A percentile compares a stretch with the other conserved stretches of the same genome.
Evolutionary conservation across 2,113 vertebrate genomes (phyloP).

Genomic region (Coracopsis vasa): DNA sequence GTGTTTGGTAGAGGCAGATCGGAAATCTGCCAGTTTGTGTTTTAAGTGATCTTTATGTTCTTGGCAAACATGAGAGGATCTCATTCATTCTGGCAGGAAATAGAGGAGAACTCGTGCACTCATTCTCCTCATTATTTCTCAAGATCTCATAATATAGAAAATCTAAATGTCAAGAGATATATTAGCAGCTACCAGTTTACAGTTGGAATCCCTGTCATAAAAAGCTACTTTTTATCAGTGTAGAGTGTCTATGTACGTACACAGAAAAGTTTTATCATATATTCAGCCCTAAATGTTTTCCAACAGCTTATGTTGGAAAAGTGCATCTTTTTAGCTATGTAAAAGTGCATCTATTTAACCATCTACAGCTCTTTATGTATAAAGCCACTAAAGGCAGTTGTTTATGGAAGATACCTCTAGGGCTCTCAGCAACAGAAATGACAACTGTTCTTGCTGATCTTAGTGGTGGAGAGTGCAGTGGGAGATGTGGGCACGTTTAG

Average conservation of each 20-base stretch:
- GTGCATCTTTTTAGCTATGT: background rate
- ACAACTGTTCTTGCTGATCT: background rate
- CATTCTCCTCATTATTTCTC: conserved; percentile 36
- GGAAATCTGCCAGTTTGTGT: conserved; percentile 70
- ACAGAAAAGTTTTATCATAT: conserved; percentile 25
- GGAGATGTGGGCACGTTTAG: background rate
- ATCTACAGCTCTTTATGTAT: background rate
- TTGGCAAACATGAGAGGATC: conserved; percentile 40
- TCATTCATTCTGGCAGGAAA: conserved; percentile 53
- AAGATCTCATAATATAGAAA: conserved; percentile 16
- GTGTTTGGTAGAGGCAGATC: conserved; percentile 61
- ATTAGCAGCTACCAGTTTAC: conserved; percentile 47
- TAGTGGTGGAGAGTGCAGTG: background rate
- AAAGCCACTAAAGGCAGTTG: background rate
- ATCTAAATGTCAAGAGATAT: conserved; percentile 46
- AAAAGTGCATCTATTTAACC: background rate
- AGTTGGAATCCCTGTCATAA: conserved; percentile 27
- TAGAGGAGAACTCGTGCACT: background rate
- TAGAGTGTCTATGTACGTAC: background rate
- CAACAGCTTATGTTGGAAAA: background rate
- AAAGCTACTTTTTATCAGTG: conserved; percentile 21
- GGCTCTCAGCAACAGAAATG: background rate
- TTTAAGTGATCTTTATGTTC: conserved; percentile 56
- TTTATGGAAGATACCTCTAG: background rate
- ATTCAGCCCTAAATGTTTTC: conserved; percentile 38